phyloP scores from a whole-genome alignment of 2,797 vertebrate genomes.

The Pempheris klunzingeri region DNA sequence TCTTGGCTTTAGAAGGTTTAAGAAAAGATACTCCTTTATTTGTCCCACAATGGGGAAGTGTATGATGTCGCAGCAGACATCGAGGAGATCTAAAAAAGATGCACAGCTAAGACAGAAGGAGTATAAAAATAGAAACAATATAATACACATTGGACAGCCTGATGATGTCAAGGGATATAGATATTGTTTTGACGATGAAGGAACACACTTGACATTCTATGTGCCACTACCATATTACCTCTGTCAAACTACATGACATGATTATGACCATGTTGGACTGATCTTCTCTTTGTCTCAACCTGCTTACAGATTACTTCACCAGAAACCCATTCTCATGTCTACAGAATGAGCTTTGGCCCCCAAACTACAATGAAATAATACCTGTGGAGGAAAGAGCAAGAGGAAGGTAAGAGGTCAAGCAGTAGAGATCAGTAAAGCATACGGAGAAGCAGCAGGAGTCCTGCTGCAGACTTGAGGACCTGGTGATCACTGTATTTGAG shows the following conservation, averaged over 20 bases:
- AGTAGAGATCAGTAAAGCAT: conserved; percentile 2
- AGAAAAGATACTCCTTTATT: no score
- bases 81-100: no score
- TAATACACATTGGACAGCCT: no score
- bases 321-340: background rate
- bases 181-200: background rate
- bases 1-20: no score
- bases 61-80: no score
- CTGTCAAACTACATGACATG: no score
- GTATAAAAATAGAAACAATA: no score
- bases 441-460: background rate
- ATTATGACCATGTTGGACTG: no score
- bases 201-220: background rate
- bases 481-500: conserved; percentile 2
- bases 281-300: no score
- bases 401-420: background rate
- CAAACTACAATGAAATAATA: conserved; percentile 15
- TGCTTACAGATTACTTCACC: background rate
- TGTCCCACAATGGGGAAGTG: no score
- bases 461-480: background rate
- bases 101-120: no score
- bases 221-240: background rate
- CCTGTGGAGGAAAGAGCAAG: background rate
- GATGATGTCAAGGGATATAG: no score
- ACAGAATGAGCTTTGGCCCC: background rate